Evolutionary conservation across 1,140 invertebrate species (phyloP).

Genomic region (Lordiphosa stackelbergi): DNA sequence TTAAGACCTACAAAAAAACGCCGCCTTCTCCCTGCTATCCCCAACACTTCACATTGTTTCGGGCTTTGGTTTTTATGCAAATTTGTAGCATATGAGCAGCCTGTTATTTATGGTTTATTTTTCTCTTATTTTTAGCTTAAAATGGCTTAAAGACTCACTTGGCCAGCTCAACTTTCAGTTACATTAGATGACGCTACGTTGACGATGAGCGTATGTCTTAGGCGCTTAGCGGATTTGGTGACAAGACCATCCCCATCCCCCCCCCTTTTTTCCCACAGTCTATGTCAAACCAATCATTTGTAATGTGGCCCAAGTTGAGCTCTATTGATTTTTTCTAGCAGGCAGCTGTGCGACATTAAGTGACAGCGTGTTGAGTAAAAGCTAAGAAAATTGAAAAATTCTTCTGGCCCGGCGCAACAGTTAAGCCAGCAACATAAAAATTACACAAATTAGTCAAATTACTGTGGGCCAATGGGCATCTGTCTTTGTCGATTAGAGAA

Average conservation of each 20-base stretch:
- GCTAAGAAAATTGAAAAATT: constrained; percentile 2
- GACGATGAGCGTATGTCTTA: constrained; percentile 19
- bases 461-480: neutral
- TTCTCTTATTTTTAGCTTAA: too few species aligned
- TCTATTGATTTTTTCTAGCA: constrained; percentile 33
- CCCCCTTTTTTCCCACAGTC: neutral
- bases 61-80: constrained; percentile 56
- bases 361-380: neutral
- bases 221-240: constrained; percentile 43
- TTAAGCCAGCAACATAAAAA: neutral
- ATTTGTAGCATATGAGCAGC: constrained; percentile 52
- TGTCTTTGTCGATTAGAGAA: neutral
- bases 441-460: constrained; percentile 3
- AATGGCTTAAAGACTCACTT: too few species aligned
- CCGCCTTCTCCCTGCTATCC: too few species aligned
- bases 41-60: constrained; percentile 33
- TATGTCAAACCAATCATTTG: constrained; percentile 33
- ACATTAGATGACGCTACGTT: constrained; percentile 34
- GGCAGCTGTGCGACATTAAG: constrained; percentile 19
- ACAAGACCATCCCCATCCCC: constrained; percentile 18
- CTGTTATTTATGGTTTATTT: constrained; percentile 55
- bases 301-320: constrained; percentile 19
- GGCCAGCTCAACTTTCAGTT: constrained; percentile 3
- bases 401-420: neutral
- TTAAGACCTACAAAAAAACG: constrained; percentile 46